Evolutionary conservation across 2,888 invertebrate genomes (phyloP), one percentile per base, ranked within the genome.

Genomic region (Neoaliturus tenellus): DNA sequence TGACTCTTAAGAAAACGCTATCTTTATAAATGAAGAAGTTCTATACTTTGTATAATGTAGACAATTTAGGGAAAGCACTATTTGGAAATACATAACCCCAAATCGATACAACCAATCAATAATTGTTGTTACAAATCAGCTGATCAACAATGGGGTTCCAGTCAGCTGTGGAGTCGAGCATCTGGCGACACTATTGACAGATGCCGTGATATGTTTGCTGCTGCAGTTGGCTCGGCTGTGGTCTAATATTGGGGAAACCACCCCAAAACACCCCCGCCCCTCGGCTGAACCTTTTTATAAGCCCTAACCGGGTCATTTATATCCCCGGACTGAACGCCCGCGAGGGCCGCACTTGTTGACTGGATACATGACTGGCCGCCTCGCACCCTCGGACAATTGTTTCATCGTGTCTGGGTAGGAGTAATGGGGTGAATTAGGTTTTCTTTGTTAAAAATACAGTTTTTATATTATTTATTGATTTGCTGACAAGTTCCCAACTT

Each of bases 221-320:
- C 48, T 51, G 31, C 48, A 75, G 73, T 28, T 41, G 39, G 73
- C 86, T 80, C 75, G 62, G 55, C 78, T 62, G 62, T 80, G 80
- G 84, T 80, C 85, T 83, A 85, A 85, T 82, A 71, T 82, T 51
- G 71, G 71, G 71, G 44, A 31, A 44, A 51, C 67, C 75, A 41
- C 44, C 39, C 67, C 67, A 81, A 81, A 81, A 28, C 48, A 71
- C 82, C 82, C 82, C 58, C n/a, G 67, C 25, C 33, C 67, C 41
- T 51, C 33, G 41, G 23, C 82, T 84, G 83, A 85, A 84, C 85
- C 80, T 83, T 78, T 78, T 83, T 80, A 78, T 78, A 78, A 83
- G 51, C 83, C 67, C 78, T 83, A 84, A 84, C 81, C 85, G 84
- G 82, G 75, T 84, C 81, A 75, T 84, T 85, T 82, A 84, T 81